A percentile compares a stretch with the other conserved stretches of the same genome.
Conservation (phyloP, 35 echinoderm and acorn worm species). For the Ptychodera flava region DNA sequence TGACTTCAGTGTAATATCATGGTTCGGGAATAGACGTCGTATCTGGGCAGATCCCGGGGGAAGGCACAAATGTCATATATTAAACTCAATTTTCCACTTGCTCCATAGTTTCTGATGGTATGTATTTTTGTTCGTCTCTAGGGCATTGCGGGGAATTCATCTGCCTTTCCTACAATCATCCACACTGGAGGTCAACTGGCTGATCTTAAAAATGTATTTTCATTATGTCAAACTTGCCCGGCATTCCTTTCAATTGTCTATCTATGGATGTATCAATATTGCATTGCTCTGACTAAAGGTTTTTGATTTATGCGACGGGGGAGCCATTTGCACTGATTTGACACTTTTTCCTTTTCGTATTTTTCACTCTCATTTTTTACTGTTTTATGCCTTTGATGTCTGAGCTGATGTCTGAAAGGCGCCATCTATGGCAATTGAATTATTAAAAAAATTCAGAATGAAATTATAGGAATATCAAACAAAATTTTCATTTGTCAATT, state of each 20-base stretch:
- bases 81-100: constrained; percentile 1
- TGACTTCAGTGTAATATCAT: background rate
- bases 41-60: background rate
- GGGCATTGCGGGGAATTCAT: background rate
- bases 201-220: background rate
- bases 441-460: too few species aligned
- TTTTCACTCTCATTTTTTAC: too few species aligned
- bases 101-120: background rate
- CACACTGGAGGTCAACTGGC: background rate
- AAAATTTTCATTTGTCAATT: too few species aligned
- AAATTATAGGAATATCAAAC: too few species aligned
- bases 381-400: too few species aligned
- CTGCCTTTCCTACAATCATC: background rate
- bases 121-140: background rate
- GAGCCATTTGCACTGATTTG: background rate
- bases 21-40: background rate
- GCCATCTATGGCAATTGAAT: too few species aligned
- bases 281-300: background rate
- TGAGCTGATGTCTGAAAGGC: too few species aligned
- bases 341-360: background rate
- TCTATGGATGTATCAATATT: background rate
- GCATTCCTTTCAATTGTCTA: background rate
- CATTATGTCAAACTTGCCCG: background rate
- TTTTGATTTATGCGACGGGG: background rate
- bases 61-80: background rate